Percentiles rank a stretch among this genome's conserved stretches.
These are phyloP conservation scores for Thymelicus sylvestris DNA, from an alignment of 2,888 invertebrate species.

Conservation along the genomic window DNA sequence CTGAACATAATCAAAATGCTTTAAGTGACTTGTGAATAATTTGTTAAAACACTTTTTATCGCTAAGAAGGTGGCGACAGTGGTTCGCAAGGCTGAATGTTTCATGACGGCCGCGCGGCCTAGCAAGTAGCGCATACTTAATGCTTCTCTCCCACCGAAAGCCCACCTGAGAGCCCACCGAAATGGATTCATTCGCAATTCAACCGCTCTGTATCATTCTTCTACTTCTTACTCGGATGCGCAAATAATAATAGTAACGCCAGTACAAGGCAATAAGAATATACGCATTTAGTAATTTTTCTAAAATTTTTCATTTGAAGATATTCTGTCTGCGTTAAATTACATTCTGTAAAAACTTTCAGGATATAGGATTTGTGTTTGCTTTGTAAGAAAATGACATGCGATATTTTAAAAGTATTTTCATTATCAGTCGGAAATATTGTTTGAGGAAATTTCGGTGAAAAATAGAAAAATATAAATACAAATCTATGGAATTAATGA, in stretches of 20 bases:
- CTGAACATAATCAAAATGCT: background rate
- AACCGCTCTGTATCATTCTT: background rate
- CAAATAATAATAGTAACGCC: no score
- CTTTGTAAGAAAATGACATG: no score
- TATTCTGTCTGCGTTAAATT: no score
- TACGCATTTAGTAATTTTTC: background rate
- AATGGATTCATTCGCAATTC: conserved; percentile 17
- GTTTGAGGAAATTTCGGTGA: no score
- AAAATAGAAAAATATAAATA: no score
- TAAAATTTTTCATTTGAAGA: no score
- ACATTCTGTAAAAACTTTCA: no score
- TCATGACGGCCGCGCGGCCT: conserved; percentile 7
- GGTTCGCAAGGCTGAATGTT: conserved; percentile 27
- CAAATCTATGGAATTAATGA: no score
- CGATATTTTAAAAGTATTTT: no score
- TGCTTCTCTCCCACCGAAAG: conserved; percentile 10
- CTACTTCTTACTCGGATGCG: background rate
- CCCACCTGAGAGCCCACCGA: conserved; percentile 13
- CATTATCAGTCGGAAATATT: no score
- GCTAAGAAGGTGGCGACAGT: conserved; percentile 3
- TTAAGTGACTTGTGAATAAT: background rate
- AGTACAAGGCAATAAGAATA: background rate
- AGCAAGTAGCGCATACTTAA: conserved; percentile 19
- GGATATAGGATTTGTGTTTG: no score
- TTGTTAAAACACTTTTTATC: conserved; percentile 18